Evolutionary conservation across 2,888 invertebrate genomes (phyloP).

Genomic region (Metellina segmentata): DNA sequence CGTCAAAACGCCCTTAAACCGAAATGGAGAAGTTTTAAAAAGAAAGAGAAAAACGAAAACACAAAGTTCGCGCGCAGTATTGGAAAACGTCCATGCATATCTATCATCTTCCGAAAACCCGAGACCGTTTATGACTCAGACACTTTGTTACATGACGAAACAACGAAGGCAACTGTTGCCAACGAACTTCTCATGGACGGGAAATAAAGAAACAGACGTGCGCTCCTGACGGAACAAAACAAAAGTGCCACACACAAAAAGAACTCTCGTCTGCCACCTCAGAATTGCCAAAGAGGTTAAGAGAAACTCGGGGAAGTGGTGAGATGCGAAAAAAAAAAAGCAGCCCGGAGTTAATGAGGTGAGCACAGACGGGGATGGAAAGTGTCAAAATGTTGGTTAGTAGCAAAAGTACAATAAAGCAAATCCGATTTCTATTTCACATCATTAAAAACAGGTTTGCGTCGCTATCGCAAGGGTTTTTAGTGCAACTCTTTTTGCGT

Average conservation of each 20-base stretch:
- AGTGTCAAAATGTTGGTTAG: conserved; percentile 51
- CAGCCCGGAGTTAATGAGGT: conserved; percentile 33
- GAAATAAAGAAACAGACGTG: neutral
- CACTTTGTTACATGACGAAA: neutral
- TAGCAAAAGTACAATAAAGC: neutral
- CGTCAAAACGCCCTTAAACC: too few relatives aligned
- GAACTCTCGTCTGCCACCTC: neutral
- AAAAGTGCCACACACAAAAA: neutral
- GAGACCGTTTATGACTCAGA: neutral
- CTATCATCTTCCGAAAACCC: neutral
- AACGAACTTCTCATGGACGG: neutral
- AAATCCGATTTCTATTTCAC: conserved; percentile 26
- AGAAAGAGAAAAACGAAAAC: neutral
- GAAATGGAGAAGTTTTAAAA: neutral
- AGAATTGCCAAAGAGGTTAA: too few relatives aligned
- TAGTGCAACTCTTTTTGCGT: neutral
- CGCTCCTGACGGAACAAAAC: neutral
- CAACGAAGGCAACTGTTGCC: neutral
- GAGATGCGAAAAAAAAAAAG: neutral
- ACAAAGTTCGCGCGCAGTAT: too few relatives aligned
- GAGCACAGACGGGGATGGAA: conserved; percentile 1
- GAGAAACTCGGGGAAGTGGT: neutral
- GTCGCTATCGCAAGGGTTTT: neutral
- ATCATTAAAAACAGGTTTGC: conserved; percentile 38
- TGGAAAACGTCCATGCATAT: neutral